Evolutionary conservation across 2,113 vertebrate genomes (phyloP), one percentile per base, ranked within the genome.

Genomic region (Oxyruncus cristatus): DNA sequence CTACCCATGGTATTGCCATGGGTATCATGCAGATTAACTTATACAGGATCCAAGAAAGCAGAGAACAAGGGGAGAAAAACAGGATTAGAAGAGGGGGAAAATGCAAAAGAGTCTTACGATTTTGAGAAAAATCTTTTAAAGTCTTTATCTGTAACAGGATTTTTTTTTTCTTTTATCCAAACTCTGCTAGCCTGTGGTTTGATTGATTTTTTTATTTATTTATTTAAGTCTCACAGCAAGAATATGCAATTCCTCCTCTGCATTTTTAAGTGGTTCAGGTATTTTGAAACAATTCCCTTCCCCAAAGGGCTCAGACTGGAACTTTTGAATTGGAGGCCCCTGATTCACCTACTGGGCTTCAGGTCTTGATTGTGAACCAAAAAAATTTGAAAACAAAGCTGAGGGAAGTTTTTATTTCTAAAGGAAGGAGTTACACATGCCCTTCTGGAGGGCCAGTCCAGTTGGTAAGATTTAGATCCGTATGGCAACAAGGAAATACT

Each of bases 1-100:
- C 50, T 93, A 77, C 77, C 95, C 81, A 39, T 11, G 28, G 67
- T 93, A 79, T 89, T 82, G 79, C 91, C 73, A 19, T 42, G 76
- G 88, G 44, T 62, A 39, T 85, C 1, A 3, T 66, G 49, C 76
- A 93, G 94, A 87, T 82, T 49, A 87, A 80, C n/a, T 87, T 62
- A 42, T 39, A 47, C 21, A 71, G 82, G 50, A 80, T 71, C 61
- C 7, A 7, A 47, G 53, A 55, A 80, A 46, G 65, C 67, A 76
- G 73, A 96, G 83, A 94, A 91, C 88, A 96, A 95, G 80, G 66
- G 33, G 26, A 92, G n/a, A 75, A 92, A 92, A 93, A 77, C 67
- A 73, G 53, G 89, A 93, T 96, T 96, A 73, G 61, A 73, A 49
- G 52, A 61, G 23, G 24, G 24, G n/a, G 35, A 80, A 95, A 87